Evolutionary conservation across 2,888 invertebrate species (phyloP).

Genomic region (Eupithecia centaureata): DNA sequence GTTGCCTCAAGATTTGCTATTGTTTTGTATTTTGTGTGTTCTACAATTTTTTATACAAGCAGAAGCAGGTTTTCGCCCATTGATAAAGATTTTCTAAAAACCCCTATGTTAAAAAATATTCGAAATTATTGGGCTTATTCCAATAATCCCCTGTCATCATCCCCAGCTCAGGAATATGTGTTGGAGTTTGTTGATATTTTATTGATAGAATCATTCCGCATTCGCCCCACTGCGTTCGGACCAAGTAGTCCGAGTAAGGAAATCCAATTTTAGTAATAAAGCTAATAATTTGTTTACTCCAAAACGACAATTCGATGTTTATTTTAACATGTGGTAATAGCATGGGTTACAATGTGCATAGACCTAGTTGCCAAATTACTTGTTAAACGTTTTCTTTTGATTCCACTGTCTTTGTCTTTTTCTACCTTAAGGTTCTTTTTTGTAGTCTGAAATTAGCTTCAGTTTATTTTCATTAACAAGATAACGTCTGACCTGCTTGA

Average conservation of each 20-base stretch:
- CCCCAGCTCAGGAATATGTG: no score
- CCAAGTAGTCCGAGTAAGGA: no score
- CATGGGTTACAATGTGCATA: background rate
- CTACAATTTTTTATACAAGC: background rate
- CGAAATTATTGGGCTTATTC: background rate
- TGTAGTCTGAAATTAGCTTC: constrained; percentile 17
- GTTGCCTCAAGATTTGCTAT: background rate
- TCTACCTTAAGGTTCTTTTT: background rate
- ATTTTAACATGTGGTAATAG: background rate
- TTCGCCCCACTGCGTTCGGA: no score
- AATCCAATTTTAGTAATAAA: background rate
- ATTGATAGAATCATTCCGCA: no score
- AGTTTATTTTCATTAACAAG: constrained; percentile 4
- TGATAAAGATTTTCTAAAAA: background rate
- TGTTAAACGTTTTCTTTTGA: background rate
- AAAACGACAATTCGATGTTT: background rate
- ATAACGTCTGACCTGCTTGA: background rate
- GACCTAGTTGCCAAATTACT: background rate
- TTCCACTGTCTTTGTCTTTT: background rate
- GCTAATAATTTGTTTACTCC: background rate
- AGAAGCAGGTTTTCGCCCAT: background rate
- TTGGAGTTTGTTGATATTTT: background rate
- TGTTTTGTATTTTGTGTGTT: background rate
- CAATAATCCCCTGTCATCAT: no score
- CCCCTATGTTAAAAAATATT: background rate